phyloP scores from a whole-genome alignment of 1,140 invertebrate species.

The Hypsibius dujardini region DNA sequence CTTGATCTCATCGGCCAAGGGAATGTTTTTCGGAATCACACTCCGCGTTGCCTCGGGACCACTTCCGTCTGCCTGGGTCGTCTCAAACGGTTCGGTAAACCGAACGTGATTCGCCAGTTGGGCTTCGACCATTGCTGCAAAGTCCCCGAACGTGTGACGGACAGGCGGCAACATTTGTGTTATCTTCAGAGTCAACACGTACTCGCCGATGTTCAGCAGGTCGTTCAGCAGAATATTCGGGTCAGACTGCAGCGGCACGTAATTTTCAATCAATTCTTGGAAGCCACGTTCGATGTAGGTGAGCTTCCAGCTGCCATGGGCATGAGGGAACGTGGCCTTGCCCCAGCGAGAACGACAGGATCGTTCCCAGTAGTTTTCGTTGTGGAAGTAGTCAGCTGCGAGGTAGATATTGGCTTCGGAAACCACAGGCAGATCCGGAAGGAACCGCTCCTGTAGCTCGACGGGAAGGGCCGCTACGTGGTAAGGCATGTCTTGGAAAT shows the following conservation, averaged over 20 bases:
- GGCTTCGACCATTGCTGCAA: conserved; percentile 9
- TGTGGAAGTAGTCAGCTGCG: conserved; percentile 8
- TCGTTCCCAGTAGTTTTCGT: conserved; percentile 1
- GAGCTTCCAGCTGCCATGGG: conserved; percentile 15
- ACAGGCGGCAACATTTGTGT: conserved; percentile 6
- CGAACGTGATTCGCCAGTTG: not conserved
- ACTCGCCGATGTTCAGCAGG: conserved; percentile 14
- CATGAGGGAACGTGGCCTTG: not conserved
- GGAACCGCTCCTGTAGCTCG: conserved; percentile 6
- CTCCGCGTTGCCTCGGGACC: not conserved
- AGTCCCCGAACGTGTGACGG: conserved; percentile 10
- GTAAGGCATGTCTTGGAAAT: conserved; percentile 16
- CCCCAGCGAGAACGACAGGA: conserved; percentile 1
- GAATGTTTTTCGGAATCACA: not conserved
- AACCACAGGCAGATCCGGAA: not conserved
- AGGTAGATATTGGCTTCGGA: conserved; percentile 3
- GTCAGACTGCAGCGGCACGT: conserved; percentile 13
- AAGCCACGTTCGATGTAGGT: conserved; percentile 12
- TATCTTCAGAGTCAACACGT: not conserved
- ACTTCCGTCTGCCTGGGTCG: not conserved
- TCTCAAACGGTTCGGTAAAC: not conserved
- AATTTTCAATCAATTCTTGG: not conserved
- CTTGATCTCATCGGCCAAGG: conserved; percentile 1
- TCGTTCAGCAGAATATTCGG: conserved; percentile 15
- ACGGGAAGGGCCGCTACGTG: conserved; percentile 4